phyloP scores from a whole-genome alignment of 2,113 vertebrate species.

The Sapayoa aenigma region DNA sequence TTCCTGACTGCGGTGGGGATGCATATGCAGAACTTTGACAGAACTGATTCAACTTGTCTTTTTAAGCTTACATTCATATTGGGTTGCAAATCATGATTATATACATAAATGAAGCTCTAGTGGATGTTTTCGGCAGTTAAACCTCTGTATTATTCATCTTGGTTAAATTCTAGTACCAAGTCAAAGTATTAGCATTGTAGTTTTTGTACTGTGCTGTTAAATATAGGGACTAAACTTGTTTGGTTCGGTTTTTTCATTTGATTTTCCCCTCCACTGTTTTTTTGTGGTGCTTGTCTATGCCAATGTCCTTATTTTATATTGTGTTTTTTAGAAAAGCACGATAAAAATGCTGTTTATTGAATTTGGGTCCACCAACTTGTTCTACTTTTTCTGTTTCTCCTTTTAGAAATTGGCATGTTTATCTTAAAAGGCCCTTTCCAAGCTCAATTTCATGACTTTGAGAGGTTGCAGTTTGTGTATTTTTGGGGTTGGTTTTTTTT shows the following conservation, averaged over 20 bases:
- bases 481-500: background rate
- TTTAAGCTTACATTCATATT: background rate
- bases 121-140: background rate
- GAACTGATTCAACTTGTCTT: background rate
- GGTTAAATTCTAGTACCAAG: background rate
- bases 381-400: constrained; percentile 12
- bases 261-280: background rate
- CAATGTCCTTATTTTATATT: background rate
- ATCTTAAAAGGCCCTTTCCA: background rate
- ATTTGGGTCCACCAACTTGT: background rate
- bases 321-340: constrained; percentile 22
- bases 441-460: background rate
- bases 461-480: background rate
- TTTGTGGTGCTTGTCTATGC: background rate
- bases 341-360: constrained; percentile 40
- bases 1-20: background rate
- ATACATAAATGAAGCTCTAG: background rate
- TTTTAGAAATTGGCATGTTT: constrained; percentile 26
- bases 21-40: background rate
- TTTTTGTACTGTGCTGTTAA: background rate
- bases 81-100: background rate
- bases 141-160: background rate
- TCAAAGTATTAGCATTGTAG: background rate
- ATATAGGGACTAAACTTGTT: background rate
- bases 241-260: background rate